A percentile compares a stretch with the other conserved stretches of the same genome.
These are phyloP conservation scores for Hirtodrosophila histrioides DNA, from an alignment of 2,888 invertebrate species.

Conservation along the genomic window DNA sequence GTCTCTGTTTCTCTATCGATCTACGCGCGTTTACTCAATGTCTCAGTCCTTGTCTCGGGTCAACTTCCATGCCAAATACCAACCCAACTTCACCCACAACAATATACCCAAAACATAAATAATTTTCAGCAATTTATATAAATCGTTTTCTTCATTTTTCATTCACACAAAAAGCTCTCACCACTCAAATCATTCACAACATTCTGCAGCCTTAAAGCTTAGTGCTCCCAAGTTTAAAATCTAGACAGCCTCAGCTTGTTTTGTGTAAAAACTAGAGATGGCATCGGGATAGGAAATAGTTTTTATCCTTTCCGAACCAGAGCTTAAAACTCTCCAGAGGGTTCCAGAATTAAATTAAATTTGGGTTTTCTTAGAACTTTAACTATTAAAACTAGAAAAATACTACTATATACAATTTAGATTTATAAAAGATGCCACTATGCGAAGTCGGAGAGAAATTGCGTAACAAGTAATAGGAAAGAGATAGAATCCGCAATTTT, in stretches of 20 bases:
- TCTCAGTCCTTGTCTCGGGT: conserved; percentile 19
- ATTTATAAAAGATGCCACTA: no score
- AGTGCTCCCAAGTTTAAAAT: neutral
- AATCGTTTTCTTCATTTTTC: conserved; percentile 15
- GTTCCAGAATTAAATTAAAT: no score
- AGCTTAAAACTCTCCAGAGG: no score
- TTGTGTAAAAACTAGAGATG: no score
- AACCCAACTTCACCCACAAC: conserved; percentile 10
- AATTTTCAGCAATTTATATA: conserved; percentile 17
- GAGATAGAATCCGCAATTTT: no score
- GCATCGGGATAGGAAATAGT: no score
- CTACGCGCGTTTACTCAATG: conserved; percentile 10
- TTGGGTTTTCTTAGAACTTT: no score
- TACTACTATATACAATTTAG: no score
- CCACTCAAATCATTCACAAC: conserved; percentile 27
- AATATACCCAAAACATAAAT: conserved; percentile 14
- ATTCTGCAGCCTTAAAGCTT: conserved; percentile 9
- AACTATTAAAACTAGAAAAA: no score
- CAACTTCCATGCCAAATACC: conserved; percentile 5
- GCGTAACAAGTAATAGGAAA: no score
- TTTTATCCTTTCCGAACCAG: no score
- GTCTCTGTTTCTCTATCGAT: conserved; percentile 3
- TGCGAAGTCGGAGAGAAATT: no score
- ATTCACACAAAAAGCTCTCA: conserved; percentile 14
- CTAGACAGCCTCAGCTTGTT: neutral